phyloP scores from a whole-genome alignment of 1,140 invertebrate genomes.

The Nasonia giraulti region DNA sequence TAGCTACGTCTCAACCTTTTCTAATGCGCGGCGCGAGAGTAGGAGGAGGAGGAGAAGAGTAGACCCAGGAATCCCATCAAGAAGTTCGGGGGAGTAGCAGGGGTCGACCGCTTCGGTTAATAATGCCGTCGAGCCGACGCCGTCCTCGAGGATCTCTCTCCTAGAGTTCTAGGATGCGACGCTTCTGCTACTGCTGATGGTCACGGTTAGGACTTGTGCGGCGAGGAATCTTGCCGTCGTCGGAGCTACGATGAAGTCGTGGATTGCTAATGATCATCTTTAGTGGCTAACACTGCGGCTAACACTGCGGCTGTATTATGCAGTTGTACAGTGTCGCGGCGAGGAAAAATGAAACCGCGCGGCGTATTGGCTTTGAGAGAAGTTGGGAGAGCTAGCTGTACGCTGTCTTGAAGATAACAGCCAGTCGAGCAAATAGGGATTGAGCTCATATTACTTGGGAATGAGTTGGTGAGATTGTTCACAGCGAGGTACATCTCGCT shows the following conservation, averaged over 20 bases:
- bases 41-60: neutral
- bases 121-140: conserved; percentile 53
- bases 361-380: neutral
- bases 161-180: neutral
- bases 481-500: neutral
- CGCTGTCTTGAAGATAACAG: neutral
- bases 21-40: neutral
- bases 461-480: neutral
- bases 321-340: too few species aligned
- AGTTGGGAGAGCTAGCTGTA: neutral
- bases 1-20: neutral
- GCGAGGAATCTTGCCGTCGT: neutral
- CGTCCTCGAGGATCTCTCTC: conserved; percentile 7
- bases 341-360: neutral
- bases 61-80: conserved; percentile 58
- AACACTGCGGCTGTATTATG: too few species aligned
- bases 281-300: neutral
- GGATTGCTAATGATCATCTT: neutral
- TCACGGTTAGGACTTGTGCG: neutral
- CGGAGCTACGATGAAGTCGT: neutral
- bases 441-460: neutral
- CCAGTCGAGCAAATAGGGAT: neutral
- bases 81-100: conserved; percentile 52
- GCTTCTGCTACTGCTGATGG: neutral
- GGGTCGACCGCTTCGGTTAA: conserved; percentile 59